Conservation (phyloP, 2,888 invertebrate species). For the Eilema depressum region DNA sequence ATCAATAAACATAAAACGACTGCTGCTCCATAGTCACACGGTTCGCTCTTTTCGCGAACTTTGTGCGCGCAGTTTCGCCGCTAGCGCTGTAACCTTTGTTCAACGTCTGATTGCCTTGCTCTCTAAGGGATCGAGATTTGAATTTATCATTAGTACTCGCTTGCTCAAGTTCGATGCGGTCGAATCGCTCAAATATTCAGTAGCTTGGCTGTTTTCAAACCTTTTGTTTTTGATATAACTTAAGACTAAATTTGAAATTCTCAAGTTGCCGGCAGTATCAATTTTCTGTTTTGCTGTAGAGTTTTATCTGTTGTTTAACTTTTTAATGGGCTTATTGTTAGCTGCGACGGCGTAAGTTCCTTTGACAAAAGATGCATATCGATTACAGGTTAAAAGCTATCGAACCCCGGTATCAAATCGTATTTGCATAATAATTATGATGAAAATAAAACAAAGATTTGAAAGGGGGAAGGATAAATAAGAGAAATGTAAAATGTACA, state of each 20-base stretch:
- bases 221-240: slow-evolving; percentile 64
- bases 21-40: slow-evolving; percentile 54
- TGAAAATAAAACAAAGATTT: background rate
- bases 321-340: slow-evolving; percentile 41
- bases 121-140: slow-evolving; percentile 77
- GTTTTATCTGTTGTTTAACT: slow-evolving; percentile 35
- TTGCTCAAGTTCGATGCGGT: slow-evolving; percentile 66
- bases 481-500: background rate
- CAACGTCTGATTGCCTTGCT: slow-evolving; percentile 81
- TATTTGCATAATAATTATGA: background rate
- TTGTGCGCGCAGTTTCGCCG: slow-evolving; percentile 59
- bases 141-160: slow-evolving; percentile 81
- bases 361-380: slow-evolving; percentile 8
- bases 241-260: slow-evolving; percentile 48
- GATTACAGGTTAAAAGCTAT: slow-evolving; percentile 4
- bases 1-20: slow-evolving; percentile 45
- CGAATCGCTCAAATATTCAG: slow-evolving; percentile 76
- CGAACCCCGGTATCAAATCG: background rate
- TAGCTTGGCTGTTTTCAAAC: slow-evolving; percentile 61
- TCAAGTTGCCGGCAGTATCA: slow-evolving; percentile 36
- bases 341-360: slow-evolving; percentile 13
- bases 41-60: slow-evolving; percentile 60
- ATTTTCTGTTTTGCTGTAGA: slow-evolving; percentile 32
- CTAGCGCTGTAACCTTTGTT: slow-evolving; percentile 73
- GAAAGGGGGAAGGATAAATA: background rate